Evolutionary conservation across 2,888 invertebrate species (phyloP).

Genomic region (Acanthosepion lycidas): DNA sequence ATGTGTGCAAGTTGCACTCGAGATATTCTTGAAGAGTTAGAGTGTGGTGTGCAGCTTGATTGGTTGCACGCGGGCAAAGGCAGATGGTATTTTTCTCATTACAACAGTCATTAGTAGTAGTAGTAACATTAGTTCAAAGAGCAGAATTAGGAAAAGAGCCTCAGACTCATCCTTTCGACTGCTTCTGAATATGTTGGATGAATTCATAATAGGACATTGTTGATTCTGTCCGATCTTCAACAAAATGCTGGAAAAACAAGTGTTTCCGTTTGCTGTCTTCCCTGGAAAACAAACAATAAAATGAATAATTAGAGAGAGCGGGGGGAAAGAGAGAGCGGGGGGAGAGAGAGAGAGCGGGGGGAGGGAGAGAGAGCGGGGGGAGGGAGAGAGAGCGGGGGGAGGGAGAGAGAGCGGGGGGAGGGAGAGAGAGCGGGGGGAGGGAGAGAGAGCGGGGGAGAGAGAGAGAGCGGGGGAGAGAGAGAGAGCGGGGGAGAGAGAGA

Average conservation of each 20-base stretch:
- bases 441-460: no score
- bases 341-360: not conserved
- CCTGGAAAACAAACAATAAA: slow-evolving; percentile 77
- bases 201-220: slow-evolving; percentile 98
- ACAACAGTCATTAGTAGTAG: slow-evolving; percentile 23
- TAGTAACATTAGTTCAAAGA: not conserved
- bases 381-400: no score
- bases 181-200: slow-evolving; percentile 84
- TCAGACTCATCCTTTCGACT: slow-evolving; percentile 65
- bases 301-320: not conserved
- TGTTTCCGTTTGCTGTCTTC: slow-evolving; percentile 91
- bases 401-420: no score
- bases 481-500: not conserved
- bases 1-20: not conserved
- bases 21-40: not conserved
- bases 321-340: no score
- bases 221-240: slow-evolving; percentile 95
- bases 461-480: no score
- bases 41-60: not conserved
- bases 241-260: slow-evolving; percentile 88
- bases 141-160: not conserved
- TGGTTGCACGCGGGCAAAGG: slow-evolving; percentile 8
- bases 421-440: no score
- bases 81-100: not conserved
- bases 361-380: not conserved